phyloP scores from a whole-genome alignment of 2,113 vertebrate species.

The Sphaerodactylus townsendi region DNA sequence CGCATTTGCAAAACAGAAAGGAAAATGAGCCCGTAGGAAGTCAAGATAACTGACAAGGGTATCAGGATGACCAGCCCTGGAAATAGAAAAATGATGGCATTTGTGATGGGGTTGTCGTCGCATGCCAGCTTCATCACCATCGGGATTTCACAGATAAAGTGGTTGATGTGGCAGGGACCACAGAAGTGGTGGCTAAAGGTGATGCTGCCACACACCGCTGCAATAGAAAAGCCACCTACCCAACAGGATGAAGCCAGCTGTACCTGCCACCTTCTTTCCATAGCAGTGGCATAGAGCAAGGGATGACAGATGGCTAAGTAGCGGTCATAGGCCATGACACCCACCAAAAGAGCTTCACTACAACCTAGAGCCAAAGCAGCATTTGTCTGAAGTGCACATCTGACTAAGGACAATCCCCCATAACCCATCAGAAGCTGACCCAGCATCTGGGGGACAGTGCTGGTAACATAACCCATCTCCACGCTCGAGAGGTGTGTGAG shows the following conservation, averaged over 20 bases:
- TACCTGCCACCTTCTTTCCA: conserved; percentile 9
- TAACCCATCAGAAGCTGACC: conserved; percentile 9
- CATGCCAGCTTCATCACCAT: conserved; percentile 23
- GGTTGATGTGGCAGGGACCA: not conserved
- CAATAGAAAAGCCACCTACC: conserved; percentile 10
- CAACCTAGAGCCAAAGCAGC: conserved; percentile 23
- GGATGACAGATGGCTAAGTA: conserved; percentile 23
- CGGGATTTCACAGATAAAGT: conserved; percentile 33
- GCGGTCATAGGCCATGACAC: not conserved
- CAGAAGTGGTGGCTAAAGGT: conserved; percentile 21
- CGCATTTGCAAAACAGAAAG: not conserved
- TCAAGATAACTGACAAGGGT: not conserved
- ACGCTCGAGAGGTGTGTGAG: conserved; percentile 50
- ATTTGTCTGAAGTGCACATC: conserved; percentile 34
- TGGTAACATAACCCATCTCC: conserved; percentile 53
- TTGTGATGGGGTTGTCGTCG: not conserved
- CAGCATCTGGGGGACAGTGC: conserved; percentile 47
- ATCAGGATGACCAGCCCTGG: not conserved
- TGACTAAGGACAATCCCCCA: conserved; percentile 18
- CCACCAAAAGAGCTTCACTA: conserved; percentile 42
- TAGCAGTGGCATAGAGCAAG: conserved; percentile 26
- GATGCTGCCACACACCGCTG: not conserved
- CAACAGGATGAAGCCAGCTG: conserved; percentile 32
- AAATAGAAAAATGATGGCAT: not conserved
- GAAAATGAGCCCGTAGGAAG: not conserved